A percentile compares a stretch with the other conserved stretches of the same genome.
phyloP scores from a whole-genome alignment of 2,113 vertebrate genomes.

The Heptranchias perlo region DNA sequence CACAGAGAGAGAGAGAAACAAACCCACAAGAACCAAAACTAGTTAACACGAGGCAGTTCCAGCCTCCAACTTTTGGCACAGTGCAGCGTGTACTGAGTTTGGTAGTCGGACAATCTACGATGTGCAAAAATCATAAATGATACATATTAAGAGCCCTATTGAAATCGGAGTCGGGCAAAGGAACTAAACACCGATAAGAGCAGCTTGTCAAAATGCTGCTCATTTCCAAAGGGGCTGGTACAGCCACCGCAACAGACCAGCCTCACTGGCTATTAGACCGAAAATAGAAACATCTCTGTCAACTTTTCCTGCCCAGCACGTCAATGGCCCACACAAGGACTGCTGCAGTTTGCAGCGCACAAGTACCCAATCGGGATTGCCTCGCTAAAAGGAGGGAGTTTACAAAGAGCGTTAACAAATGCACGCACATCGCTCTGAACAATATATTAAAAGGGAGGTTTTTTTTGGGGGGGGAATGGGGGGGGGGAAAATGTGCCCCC shows the following conservation, averaged over 20 bases:
- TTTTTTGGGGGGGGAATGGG: not conserved
- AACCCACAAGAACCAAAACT: not conserved
- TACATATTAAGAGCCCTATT: not conserved
- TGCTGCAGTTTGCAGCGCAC: too few relatives aligned
- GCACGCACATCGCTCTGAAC: not conserved
- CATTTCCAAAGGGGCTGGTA: not conserved
- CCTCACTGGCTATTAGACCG: too few relatives aligned
- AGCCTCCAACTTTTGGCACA: not conserved
- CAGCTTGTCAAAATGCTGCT: not conserved
- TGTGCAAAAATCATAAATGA: not conserved
- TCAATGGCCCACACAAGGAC: too few relatives aligned
- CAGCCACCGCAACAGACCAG: not conserved
- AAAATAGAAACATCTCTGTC: not conserved
- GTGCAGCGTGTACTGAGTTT: not conserved
- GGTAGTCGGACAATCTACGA: not conserved
- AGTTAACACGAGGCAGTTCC: not conserved
- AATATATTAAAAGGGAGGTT: not conserved
- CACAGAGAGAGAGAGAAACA: not conserved
- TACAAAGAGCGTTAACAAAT: not conserved
- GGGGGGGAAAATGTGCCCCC: not conserved
- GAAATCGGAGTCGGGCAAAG: not conserved
- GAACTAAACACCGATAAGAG: not conserved
- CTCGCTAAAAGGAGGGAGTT: not conserved
- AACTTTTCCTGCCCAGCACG: too few relatives aligned
- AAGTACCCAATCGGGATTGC: too few relatives aligned